Evolutionary conservation across 53 echinoderm and acorn worm genomes (phyloP), one percentile per base, ranked within the genome.

Genomic region (Paelopatides confundens): DNA sequence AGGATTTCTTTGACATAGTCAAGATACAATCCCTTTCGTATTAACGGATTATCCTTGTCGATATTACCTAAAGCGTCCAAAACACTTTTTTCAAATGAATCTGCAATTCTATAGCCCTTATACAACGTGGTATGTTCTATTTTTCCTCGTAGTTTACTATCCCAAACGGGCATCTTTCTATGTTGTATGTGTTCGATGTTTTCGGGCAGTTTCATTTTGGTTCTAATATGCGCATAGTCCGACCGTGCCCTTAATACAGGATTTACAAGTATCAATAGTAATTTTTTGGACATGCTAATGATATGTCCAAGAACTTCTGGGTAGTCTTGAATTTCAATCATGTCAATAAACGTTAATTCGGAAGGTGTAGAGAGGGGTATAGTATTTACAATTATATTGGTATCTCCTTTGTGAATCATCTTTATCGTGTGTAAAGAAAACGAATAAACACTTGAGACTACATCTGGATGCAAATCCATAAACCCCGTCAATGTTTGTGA

Each of bases 21-120:
- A 34, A 13, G 17, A 33, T 83, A 83, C 10, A 64, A 62, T n/a
- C 84, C 84, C 12, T 64, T 83, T 11, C 64, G 54, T 65, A 83
- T 83, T 40, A 83, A 64, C n/a, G 38, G 26, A 18, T 63, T 64
- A 2, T 6, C 8, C 5, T 24, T 23, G 3, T 83, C 84, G n/a
- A 83, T 40, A 37, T 23, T 37, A 4, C 84, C 84, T 0, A 62
- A 39, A 1, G 46, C 10, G 43, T 63, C 54, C 12, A 64, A 13
- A 14, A 65, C 84, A 65, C 84, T 83, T 26, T 43, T 65, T 38
- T 63, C 84, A 9, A 83, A 83, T 9, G 84, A 62, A 10, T 34
- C 43, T 65, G 84, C 84, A 63, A 83, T 65, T 31, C 65, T 83
- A 35, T 83, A 83, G 11, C 84, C 84, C 27, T 83, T 83, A 35